Conservation (phyloP, 1,140 invertebrate genomes). For the Callitettix versicolor region DNA sequence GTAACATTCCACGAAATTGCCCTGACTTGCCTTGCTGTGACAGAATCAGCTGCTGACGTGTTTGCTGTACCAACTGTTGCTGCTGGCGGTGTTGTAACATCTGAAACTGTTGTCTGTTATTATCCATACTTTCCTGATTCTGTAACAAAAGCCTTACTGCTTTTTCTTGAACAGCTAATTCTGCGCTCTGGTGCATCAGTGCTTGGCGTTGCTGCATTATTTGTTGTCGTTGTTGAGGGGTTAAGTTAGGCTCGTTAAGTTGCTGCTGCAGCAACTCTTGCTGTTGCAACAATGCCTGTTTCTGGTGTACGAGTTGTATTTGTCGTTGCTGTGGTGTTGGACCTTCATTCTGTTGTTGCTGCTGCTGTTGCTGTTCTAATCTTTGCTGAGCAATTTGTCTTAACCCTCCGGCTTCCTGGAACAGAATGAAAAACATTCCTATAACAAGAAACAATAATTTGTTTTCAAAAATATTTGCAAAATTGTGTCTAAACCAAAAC, state of each 20-base stretch:
- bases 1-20: constrained; percentile 17
- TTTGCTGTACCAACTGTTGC: constrained; percentile 22
- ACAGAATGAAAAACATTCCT: too few species aligned
- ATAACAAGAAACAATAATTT: too few species aligned
- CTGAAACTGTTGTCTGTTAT: constrained; percentile 15
- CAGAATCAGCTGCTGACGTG: constrained; percentile 1
- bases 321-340: constrained; percentile 21
- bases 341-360: constrained; percentile 14
- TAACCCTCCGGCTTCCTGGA: too few species aligned
- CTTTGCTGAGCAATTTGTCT: neutral
- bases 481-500: too few species aligned
- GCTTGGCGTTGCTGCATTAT: constrained; percentile 30
- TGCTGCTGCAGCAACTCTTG: constrained; percentile 24
- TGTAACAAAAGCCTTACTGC: too few species aligned
- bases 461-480: too few species aligned
- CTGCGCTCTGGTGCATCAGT: constrained; percentile 32
- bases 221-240: constrained; percentile 18
- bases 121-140: neutral
- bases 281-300: constrained; percentile 22
- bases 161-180: neutral
- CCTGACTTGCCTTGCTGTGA: neutral
- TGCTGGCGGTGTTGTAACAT: constrained; percentile 21
- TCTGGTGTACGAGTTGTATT: constrained; percentile 23
- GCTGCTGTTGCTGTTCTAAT: constrained; percentile 28
- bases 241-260: neutral